Evolutionary conservation across 2,113 vertebrate genomes (phyloP).

Genomic region (Embiotoca jacksoni): DNA sequence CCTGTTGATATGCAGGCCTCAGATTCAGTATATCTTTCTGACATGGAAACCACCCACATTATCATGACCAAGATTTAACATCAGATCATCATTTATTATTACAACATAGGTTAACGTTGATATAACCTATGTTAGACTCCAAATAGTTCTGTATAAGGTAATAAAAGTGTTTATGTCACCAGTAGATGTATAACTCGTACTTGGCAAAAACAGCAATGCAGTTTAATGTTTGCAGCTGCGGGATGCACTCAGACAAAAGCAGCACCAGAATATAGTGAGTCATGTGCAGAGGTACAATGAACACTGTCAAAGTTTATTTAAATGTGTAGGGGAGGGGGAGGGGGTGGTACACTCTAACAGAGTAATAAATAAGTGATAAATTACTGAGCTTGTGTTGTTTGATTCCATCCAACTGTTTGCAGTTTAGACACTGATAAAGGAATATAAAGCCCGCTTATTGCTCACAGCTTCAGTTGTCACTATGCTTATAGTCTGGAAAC

Average conservation of each 20-base stretch:
- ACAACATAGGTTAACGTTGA: neutral
- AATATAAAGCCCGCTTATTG: neutral
- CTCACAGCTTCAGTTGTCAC: no score
- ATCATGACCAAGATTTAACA: neutral
- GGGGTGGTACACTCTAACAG: neutral
- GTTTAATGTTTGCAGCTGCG: neutral
- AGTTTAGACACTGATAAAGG: conserved; percentile 8
- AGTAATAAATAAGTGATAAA: conserved; percentile 17
- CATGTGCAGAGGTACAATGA: conserved; percentile 1
- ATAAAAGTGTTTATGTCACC: neutral
- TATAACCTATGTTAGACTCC: neutral
- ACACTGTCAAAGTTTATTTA: conserved; percentile 5
- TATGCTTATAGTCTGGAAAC: no score
- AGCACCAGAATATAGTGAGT: neutral
- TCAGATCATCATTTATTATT: neutral
- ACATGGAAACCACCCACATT: neutral
- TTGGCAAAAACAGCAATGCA: neutral
- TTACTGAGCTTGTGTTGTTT: conserved; percentile 12
- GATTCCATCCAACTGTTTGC: conserved; percentile 23
- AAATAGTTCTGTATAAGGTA: neutral
- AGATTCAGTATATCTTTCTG: neutral
- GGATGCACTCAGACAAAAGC: neutral
- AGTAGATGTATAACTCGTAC: neutral
- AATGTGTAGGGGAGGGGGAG: neutral
- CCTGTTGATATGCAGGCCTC: neutral